Conservation (phyloP, 2,113 vertebrate species). For the Sebastes schlegelii region DNA sequence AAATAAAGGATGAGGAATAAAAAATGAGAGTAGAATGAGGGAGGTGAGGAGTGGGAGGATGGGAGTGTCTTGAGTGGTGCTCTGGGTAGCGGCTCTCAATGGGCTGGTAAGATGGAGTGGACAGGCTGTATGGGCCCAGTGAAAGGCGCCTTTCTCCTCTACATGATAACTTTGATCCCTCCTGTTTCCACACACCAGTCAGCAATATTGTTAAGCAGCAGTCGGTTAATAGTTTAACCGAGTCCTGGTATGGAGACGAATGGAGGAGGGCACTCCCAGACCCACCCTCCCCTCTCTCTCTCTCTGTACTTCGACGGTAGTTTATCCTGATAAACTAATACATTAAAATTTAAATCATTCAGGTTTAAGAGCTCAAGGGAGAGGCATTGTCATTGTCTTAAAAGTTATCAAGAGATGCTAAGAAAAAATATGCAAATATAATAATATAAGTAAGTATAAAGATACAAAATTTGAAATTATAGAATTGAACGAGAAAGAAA, state of each 20-base stretch:
- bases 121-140: conserved; percentile 79
- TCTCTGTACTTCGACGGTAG: not conserved
- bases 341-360: not conserved
- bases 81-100: conserved; percentile 79
- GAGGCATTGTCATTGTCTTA: not conserved
- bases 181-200: conserved; percentile 83
- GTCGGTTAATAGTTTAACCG: conserved; percentile 85
- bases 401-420: not conserved
- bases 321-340: not conserved
- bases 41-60: conserved; percentile 80
- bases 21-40: conserved; percentile 75
- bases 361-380: not conserved
- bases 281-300: not conserved
- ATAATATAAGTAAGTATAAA: not conserved
- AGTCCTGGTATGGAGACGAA: conserved; percentile 46
- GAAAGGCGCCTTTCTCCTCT: conserved; percentile 82
- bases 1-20: conserved; percentile 67
- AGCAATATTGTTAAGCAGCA: conserved; percentile 86
- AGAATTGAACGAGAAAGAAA: not conserved
- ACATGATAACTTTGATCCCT: conserved; percentile 88
- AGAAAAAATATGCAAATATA: not conserved
- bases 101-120: conserved; percentile 85
- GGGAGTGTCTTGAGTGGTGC: conserved; percentile 73
- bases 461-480: not conserved
- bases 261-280: conserved; percentile 13